Percentiles rank a stretch among this genome's conserved stretches.
Conservation (phyloP, 2,888 invertebrate genomes). For the Meta bourneti region DNA sequence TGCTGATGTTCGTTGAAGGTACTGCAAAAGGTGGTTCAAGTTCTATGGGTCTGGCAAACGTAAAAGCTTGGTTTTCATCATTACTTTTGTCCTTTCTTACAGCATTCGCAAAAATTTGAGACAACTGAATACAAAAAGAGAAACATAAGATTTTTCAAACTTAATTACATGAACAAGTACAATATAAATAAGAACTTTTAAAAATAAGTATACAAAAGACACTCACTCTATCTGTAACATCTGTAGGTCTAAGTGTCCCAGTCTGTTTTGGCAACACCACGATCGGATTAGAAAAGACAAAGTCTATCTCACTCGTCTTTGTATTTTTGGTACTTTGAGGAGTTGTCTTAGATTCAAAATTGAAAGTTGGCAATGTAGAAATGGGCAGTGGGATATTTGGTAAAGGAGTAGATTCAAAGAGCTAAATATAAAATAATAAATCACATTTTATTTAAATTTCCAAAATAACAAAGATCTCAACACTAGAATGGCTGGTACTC, state of each 20-base stretch:
- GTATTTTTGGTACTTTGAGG: not conserved
- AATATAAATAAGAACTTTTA: too few species aligned
- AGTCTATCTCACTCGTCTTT: slow-evolving; percentile 18
- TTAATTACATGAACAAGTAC: too few species aligned
- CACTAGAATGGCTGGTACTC: too few species aligned
- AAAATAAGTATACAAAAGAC: too few species aligned
- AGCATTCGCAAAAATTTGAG: not conserved
- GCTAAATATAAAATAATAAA: slow-evolving; percentile 12
- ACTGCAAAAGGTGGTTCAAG: slow-evolving; percentile 11
- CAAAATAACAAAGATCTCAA: too few species aligned
- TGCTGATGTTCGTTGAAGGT: not conserved
- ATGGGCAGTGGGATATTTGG: slow-evolving; percentile 83
- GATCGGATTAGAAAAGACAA: slow-evolving; percentile 62
- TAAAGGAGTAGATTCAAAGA: slow-evolving; percentile 78
- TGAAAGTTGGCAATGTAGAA: slow-evolving; percentile 84
- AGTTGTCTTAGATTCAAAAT: slow-evolving; percentile 80
- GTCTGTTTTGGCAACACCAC: slow-evolving; percentile 19
- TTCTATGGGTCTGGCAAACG: slow-evolving; percentile 57
- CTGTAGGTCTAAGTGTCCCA: not conserved
- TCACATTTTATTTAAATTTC: too few species aligned
- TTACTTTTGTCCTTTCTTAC: not conserved
- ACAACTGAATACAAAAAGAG: not conserved
- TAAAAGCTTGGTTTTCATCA: slow-evolving; percentile 30
- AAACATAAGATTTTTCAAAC: not conserved
- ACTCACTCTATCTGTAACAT: not conserved